Base-by-base conservation (phyloP, 30 jellyfish, hydroid and myxozoan species). In the Aurelia sp. region DNA sequence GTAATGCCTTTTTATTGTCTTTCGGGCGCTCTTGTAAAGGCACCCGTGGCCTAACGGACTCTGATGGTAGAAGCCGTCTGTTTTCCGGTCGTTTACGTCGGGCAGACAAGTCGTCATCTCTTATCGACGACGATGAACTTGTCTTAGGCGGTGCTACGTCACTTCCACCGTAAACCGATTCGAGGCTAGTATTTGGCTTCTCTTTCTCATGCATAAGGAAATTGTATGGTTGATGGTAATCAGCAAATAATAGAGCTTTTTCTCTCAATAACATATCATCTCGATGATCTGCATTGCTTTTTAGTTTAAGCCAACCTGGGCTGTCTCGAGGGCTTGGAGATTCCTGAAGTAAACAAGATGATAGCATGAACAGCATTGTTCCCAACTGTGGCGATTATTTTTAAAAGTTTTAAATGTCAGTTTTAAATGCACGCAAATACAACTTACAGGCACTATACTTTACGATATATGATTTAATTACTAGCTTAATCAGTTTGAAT, bases 231-330 rank as follows among this genome's bases (percentile, higher is more conserved):
- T 95, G 99, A 35, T 91, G 97, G 59, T 95, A 95, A 74, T 95
- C 99, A 48, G 97, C 83, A 78, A 95, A 95, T 33, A 95, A 72
- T 51, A 95, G 58, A 19, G 99, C 99, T 84, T 95, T 95, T 72
- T 95, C 99, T 58, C 87, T 87, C 89, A 95, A 68, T 19, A 95
- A 63, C 81, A 89, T 63, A 22, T 90, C 87, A 63, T 86, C 92
- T 38, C 92, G 96, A 86, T 90, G 99, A 10, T 90, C 97, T 6
- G 99, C 99, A 67, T 89, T 78, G 77, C 98, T 95, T 81, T 85
- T 90, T 48, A 95, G 84, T 67, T 95, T 95, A 64, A 97, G 68
- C 99, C 99, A 95, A 17, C 99, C 99, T 16, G 99, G 99, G 59
- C 98, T 90, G 19, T 95, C 86, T 4, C 97, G 80, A 9, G 97